phyloP scores from a whole-genome alignment of 2,113 vertebrate genomes.

The Rhea americana region DNA sequence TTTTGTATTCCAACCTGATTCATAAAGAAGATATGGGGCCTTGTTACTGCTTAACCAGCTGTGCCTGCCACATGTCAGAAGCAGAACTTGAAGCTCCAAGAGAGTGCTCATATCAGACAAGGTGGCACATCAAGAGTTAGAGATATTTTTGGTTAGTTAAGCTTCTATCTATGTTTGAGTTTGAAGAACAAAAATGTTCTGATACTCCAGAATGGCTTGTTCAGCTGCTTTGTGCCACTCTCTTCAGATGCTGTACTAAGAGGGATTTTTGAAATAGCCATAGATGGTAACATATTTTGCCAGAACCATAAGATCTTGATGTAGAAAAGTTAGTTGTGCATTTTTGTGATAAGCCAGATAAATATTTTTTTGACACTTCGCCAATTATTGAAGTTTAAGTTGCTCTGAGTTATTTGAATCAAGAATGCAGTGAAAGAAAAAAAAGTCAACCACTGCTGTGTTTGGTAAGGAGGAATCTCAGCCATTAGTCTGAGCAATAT shows the following conservation, averaged over 20 bases:
- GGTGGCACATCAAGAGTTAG: background rate
- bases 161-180: background rate
- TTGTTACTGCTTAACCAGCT: background rate
- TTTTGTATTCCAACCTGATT: background rate
- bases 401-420: background rate
- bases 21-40: accelerated
- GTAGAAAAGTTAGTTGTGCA: background rate
- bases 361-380: background rate
- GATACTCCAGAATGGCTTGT: background rate
- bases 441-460: background rate
- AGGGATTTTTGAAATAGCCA: background rate
- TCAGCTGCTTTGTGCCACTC: background rate
- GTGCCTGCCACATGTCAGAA: background rate
- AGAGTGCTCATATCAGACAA: background rate
- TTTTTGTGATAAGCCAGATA: background rate
- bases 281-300: background rate
- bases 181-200: background rate
- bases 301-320: background rate
- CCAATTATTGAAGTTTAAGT: background rate
- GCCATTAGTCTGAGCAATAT: background rate
- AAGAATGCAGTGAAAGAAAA: background rate
- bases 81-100: background rate
- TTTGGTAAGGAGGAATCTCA: background rate
- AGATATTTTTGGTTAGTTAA: background rate
- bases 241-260: background rate